These are phyloP conservation scores for Arvicanthis niloticus DNA, from an alignment of 2,113 vertebrate genomes.

Conservation along the genomic window DNA sequence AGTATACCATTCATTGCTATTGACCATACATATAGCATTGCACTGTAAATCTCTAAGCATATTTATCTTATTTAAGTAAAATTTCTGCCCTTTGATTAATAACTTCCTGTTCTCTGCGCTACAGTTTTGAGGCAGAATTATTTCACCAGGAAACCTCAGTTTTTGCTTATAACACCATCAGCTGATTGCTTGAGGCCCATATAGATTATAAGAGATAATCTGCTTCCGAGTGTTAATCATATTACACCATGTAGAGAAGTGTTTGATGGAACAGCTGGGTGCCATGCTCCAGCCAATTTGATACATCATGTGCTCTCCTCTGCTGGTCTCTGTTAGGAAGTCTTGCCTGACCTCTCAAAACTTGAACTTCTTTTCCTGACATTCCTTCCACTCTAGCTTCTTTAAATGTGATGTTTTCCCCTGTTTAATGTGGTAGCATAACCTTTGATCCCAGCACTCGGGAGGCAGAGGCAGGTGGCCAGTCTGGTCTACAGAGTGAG, in stretches of 20 bases:
- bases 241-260: background rate
- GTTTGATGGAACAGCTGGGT: background rate
- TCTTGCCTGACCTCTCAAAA: background rate
- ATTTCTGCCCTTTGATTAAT: background rate
- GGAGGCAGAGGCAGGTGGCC: background rate
- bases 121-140: background rate
- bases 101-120: background rate
- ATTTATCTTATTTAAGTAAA: conserved; percentile 18
- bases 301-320: background rate
- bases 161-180: background rate
- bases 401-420: background rate
- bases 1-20: background rate
- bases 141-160: background rate
- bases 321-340: background rate
- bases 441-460: background rate
- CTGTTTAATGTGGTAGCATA: background rate
- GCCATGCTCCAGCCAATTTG: background rate
- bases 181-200: background rate
- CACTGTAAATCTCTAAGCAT: background rate
- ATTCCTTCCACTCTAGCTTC: background rate
- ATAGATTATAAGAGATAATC: background rate
- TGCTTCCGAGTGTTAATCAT: background rate
- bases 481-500: background rate
- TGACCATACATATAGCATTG: background rate
- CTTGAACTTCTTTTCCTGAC: conserved; percentile 10